These are phyloP conservation scores for Cacatua alba DNA, from an alignment of 2,113 vertebrate species.

Conservation along the genomic window DNA sequence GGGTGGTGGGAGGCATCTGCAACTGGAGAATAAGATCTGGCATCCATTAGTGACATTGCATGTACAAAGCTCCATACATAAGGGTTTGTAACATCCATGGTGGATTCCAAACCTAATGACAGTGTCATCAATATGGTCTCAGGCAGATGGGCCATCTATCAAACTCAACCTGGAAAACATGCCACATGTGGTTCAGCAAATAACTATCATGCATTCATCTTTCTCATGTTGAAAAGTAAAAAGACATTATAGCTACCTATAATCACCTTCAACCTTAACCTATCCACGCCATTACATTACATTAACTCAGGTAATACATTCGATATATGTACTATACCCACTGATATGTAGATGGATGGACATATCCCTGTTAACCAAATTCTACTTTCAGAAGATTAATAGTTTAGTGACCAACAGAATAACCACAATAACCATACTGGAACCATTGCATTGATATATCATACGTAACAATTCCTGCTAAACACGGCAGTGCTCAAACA, in stretches of 20 bases:
- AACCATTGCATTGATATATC: background rate
- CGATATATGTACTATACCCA: background rate
- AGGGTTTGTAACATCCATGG: background rate
- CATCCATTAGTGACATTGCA: background rate
- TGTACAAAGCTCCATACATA: background rate
- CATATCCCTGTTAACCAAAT: background rate
- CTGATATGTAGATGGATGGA: no score
- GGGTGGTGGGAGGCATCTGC: background rate
- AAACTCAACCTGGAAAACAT: background rate
- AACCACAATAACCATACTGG: background rate
- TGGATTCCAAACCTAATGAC: background rate
- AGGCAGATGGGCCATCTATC: background rate
- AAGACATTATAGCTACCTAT: background rate
- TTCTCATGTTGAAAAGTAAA: background rate
- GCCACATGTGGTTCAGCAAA: background rate
- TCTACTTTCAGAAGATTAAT: background rate
- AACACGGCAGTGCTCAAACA: rapidly evolving
- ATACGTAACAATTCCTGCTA: background rate
- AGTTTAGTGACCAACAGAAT: background rate
- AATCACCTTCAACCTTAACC: background rate
- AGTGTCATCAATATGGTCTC: background rate
- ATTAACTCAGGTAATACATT: background rate
- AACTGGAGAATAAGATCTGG: background rate
- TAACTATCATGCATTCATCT: background rate
- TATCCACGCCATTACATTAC: background rate